These are phyloP conservation scores for Drosophila tanythrix DNA, from an alignment of 2,888 invertebrate species.

Conservation along the genomic window DNA sequence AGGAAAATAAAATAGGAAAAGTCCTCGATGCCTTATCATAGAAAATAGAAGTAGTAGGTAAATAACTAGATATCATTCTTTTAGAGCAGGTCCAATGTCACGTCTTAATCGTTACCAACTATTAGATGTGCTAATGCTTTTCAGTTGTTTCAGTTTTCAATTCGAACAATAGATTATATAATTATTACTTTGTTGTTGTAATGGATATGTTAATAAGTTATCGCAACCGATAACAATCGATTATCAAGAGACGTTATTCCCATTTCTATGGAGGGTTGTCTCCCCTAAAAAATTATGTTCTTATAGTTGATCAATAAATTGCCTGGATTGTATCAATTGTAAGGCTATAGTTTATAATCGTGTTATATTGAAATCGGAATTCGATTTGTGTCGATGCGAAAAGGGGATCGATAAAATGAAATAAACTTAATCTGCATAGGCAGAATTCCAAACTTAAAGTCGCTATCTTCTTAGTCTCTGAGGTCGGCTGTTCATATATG, in stretches of 20 bases:
- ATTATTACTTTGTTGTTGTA: neutral
- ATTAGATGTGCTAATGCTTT: neutral
- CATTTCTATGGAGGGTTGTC: accelerated
- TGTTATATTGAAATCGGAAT: neutral
- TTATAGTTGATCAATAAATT: neutral
- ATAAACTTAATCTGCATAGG: neutral
- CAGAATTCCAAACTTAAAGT: neutral
- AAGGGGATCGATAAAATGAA: neutral
- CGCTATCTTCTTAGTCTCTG: neutral
- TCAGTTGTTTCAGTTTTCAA: neutral
- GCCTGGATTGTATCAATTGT: neutral
- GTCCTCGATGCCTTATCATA: neutral
- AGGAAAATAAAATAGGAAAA: neutral
- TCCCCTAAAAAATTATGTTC: neutral
- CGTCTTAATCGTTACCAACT: neutral
- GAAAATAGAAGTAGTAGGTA: neutral
- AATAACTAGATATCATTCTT: neutral
- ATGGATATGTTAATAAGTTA: no score
- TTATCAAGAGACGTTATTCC: neutral
- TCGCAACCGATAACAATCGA: neutral
- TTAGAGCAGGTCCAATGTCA: neutral
- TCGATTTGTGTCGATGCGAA: neutral
- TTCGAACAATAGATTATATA: neutral
- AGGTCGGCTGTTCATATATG: neutral
- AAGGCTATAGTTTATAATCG: neutral